phyloP scores from a whole-genome alignment of 2,888 invertebrate genomes.

The Meandrusa payeni region DNA sequence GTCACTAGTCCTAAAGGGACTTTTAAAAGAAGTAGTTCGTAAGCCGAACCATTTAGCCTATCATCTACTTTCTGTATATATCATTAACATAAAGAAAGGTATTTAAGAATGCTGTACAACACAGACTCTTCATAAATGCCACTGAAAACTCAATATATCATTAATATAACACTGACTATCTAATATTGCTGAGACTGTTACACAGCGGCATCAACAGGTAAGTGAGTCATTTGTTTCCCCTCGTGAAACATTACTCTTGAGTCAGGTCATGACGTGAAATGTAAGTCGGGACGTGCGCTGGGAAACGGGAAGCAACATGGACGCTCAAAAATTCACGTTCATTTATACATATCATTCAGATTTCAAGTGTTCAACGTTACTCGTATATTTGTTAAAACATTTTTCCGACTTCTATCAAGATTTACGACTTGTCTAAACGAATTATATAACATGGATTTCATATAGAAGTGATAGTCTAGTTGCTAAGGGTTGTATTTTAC shows the following conservation, averaged over 20 bases:
- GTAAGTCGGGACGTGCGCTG: conserved; percentile 38
- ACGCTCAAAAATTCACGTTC: conserved; percentile 37
- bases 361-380: conserved; percentile 24
- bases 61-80: too few relatives aligned
- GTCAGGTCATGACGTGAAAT: conserved; percentile 48
- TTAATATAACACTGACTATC: conserved; percentile 46
- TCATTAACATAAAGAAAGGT: too few relatives aligned
- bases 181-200: conserved; percentile 36
- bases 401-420: too few relatives aligned
- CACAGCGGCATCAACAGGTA: conserved; percentile 66
- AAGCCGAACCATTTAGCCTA: too few relatives aligned
- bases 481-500: too few relatives aligned
- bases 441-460: too few relatives aligned
- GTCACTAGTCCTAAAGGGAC: too few relatives aligned
- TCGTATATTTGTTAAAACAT: background rate
- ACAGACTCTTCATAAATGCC: too few relatives aligned
- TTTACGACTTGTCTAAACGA: too few relatives aligned
- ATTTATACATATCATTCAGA: conserved; percentile 37
- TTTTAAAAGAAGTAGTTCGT: too few relatives aligned
- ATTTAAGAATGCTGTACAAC: too few relatives aligned
- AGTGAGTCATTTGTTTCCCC: conserved; percentile 66
- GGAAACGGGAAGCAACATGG: conserved; percentile 32
- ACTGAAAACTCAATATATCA: conserved; percentile 34
- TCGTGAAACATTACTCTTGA: conserved; percentile 53
- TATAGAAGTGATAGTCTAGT: too few relatives aligned